A percentile compares a stretch with the other conserved stretches of the same genome.
Evolutionary conservation across 2,888 invertebrate genomes (phyloP).

Genomic region (Rotaria socialis): DNA sequence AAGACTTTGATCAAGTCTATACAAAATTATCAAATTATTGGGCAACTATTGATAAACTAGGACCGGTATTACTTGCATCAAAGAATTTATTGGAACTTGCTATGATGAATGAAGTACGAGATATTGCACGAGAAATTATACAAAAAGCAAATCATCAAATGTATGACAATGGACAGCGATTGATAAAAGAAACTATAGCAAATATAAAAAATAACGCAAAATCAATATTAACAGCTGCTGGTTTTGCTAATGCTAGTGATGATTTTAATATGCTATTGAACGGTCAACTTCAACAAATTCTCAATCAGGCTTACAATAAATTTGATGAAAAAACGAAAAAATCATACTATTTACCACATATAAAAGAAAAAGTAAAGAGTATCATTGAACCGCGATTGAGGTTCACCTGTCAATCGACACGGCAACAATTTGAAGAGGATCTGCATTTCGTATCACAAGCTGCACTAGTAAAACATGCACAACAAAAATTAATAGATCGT

Average conservation of each 20-base stretch:
- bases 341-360: not conserved
- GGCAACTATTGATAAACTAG: conserved; percentile 15
- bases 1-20: not conserved
- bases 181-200: not conserved
- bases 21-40: not conserved
- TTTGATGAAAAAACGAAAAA: not conserved
- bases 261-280: not conserved
- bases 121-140: not conserved
- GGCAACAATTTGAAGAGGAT: not conserved
- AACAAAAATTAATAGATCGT: not conserved
- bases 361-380: not conserved
- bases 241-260: not conserved
- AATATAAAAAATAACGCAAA: not conserved
- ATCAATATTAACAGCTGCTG: not conserved
- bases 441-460: not conserved
- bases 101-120: not conserved
- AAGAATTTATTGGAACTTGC: not conserved
- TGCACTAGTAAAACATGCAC: not conserved
- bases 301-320: not conserved
- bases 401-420: not conserved
- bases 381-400: not conserved
- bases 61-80: not conserved
- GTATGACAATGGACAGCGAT: not conserved
- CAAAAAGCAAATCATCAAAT: not conserved
- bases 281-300: not conserved